phyloP scores from a whole-genome alignment of 2,113 vertebrate species.

The Phainopepla nitens region DNA sequence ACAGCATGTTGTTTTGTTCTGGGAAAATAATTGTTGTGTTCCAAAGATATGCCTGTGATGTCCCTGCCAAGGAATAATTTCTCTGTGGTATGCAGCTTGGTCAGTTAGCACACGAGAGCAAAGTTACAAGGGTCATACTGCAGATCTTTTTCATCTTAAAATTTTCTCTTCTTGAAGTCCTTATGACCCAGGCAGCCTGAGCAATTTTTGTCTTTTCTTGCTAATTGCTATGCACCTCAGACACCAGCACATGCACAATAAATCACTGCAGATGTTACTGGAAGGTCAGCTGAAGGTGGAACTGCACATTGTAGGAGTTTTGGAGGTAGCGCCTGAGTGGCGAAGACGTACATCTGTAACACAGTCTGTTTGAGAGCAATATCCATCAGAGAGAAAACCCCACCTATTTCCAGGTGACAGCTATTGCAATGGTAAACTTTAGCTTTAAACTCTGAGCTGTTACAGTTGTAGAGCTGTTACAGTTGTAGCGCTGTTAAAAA shows the following conservation, averaged over 20 bases:
- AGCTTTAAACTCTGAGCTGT: not conserved
- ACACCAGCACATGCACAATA: not conserved
- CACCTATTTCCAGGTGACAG: not conserved
- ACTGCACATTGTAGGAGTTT: not conserved
- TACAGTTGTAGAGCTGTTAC: not conserved
- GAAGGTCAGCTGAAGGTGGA: not conserved
- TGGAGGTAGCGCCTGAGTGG: not conserved
- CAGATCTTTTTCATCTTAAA: not conserved
- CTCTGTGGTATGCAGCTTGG: not conserved
- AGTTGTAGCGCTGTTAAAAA: not conserved
- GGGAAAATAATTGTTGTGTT: not conserved
- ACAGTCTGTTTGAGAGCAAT: not conserved
- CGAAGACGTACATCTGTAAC: not conserved
- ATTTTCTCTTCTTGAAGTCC: not conserved
- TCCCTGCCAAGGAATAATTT: not conserved
- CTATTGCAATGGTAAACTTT: not conserved
- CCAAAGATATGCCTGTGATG: not conserved
- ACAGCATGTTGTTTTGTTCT: not conserved
- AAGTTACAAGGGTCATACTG: not conserved
- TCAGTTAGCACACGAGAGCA: not conserved
- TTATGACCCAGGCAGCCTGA: not conserved
- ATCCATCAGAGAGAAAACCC: not conserved
- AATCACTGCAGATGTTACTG: not conserved
- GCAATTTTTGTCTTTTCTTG: not conserved
- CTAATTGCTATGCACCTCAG: not conserved